Evolutionary conservation across 2,888 invertebrate genomes (phyloP), one percentile per base, ranked within the genome.

Genomic region (Polydrusus pterygomalis): DNA sequence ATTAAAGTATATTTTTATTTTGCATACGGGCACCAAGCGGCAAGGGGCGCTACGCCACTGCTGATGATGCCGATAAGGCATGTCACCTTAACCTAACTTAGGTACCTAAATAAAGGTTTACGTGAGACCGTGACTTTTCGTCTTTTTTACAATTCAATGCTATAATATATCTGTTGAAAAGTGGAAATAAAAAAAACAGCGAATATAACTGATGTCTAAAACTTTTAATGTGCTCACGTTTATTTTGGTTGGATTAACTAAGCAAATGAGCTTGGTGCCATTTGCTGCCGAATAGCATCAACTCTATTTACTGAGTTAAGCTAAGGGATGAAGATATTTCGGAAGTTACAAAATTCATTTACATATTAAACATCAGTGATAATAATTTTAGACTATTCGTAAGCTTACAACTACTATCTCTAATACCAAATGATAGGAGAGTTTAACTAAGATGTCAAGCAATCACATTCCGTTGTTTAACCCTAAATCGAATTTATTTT

Each of bases 371-470:
- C 30, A 25, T 54, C n/a, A 17, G 2, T 47, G 47, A 47, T 30
- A 25, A 54, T 54, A 11, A 51, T 51, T 51, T 54, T 54, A 54
- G 54, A 54, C n/a, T 20, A 30, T 54, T 6, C n/a, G n/a, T 25
- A n/a, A 13, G 30, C 7, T 54, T 54, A 54, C 54, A 25, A 20
- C 54, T 25, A 20, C 54, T 25, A 54, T n/a, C 47, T 54, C n/a
- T 54, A 54, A 54, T 30, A n/a, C 25, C 25, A 54, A 54, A n/a
- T 30, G 25, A 54, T 54, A 54, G 10, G 30, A 30, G 13, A 25
- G 25, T 54, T 54, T 54, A 54, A 25, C n/a, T 54, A 25, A 54
- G 25, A 54, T n/a, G 54, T 54, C 54, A 54, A 54, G 67, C 49
- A 20, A 40, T 67, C 34, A 51, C 40, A 30, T 54, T 20, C 67